These are phyloP conservation scores for Verasper variegatus DNA, from an alignment of 2,113 vertebrate genomes.

Conservation along the genomic window DNA sequence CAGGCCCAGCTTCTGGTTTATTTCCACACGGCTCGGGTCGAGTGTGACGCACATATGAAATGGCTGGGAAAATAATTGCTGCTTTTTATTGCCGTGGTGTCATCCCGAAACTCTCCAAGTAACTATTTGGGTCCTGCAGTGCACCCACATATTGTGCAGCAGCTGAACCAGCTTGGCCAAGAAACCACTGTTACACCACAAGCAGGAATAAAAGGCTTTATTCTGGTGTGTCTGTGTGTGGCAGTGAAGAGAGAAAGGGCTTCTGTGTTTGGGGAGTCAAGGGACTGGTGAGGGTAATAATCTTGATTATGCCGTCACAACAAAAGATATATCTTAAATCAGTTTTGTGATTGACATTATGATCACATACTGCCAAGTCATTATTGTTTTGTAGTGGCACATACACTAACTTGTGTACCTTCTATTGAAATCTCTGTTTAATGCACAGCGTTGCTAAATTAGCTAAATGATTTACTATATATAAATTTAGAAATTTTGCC, in stretches of 20 bases:
- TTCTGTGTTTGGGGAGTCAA: constrained; percentile 17
- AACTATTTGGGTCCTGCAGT: constrained; percentile 48
- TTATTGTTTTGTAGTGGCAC: too few species aligned
- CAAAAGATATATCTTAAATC: neutral
- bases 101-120: constrained; percentile 54
- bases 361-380: too few species aligned
- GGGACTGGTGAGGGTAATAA: neutral
- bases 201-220: constrained; percentile 19
- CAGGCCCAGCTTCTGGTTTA: constrained; percentile 57
- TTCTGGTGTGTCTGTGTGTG: constrained; percentile 29
- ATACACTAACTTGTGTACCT: too few species aligned
- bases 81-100: constrained; percentile 68
- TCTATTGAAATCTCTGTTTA: too few species aligned
- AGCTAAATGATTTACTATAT: too few species aligned
- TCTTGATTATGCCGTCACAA: neutral
- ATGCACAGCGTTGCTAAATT: too few species aligned
- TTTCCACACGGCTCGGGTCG: constrained; percentile 62
- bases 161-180: constrained; percentile 19
- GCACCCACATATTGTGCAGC: constrained; percentile 33
- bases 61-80: constrained; percentile 67
- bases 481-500: too few species aligned
- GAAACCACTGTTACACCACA: constrained; percentile 35
- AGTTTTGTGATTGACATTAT: neutral
- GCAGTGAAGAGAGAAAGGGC: constrained; percentile 4
- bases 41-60: constrained; percentile 74